phyloP scores from a whole-genome alignment of 2,797 vertebrate species.

The Crax fasciolata region DNA sequence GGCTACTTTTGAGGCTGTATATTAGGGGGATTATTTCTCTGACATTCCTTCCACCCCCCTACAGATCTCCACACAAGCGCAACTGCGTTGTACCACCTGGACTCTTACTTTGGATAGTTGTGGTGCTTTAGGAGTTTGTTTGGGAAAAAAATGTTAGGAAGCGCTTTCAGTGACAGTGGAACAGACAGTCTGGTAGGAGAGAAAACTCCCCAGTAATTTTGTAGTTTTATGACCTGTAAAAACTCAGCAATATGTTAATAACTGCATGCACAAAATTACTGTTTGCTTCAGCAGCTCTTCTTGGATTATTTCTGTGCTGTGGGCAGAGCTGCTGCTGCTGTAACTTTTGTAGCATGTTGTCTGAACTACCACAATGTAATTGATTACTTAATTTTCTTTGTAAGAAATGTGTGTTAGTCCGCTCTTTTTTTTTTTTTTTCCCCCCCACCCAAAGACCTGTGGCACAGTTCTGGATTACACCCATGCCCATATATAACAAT shows the following conservation, averaged over 20 bases:
- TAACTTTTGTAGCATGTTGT: neutral
- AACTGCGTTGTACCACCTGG: neutral
- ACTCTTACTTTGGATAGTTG: neutral
- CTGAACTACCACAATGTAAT: neutral
- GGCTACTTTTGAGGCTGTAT: neutral
- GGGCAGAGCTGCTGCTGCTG: neutral
- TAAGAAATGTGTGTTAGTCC: neutral
- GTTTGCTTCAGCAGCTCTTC: neutral
- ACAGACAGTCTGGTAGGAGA: neutral
- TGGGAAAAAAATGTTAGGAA: neutral
- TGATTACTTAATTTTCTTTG: neutral
- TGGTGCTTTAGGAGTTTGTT: neutral
- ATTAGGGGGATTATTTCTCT: neutral
- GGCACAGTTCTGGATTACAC: neutral
- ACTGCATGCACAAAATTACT: neutral
- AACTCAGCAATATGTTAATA: neutral
- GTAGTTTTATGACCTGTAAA: neutral
- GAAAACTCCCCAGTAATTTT: neutral
- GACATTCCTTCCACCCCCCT: neutral
- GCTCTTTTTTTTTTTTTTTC: neutral
- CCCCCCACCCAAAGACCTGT: neutral
- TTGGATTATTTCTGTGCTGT: neutral
- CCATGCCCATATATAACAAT: fast-evolving
- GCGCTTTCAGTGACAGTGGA: neutral
- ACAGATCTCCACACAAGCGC: neutral